Percentiles rank a stretch among this genome's conserved stretches.
phyloP scores from a whole-genome alignment of 2,888 invertebrate genomes.

The Coremacera marginata region DNA sequence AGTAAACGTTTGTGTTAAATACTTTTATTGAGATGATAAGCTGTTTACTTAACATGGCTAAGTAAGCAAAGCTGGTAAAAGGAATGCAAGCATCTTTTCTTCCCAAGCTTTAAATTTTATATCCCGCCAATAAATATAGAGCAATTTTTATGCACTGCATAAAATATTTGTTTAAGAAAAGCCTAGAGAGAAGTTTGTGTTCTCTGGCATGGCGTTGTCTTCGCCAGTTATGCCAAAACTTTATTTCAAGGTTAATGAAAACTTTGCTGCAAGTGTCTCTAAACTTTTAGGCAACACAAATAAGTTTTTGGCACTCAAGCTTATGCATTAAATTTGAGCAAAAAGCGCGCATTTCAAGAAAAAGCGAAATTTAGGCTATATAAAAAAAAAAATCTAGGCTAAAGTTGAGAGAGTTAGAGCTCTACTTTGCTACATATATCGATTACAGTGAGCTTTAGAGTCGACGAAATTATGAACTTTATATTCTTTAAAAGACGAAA shows the following conservation, averaged over 20 bases:
- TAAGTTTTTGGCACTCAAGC: not conserved
- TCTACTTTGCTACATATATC: not conserved
- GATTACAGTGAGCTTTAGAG: too few relatives aligned
- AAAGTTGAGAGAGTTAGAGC: not conserved
- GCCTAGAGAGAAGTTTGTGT: too few relatives aligned
- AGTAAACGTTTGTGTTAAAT: conserved; percentile 68
- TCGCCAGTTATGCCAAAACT: not conserved
- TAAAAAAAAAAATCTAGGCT: not conserved
- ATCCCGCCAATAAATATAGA: too few relatives aligned
- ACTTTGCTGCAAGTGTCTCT: conserved; percentile 6
- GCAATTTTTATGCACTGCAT: too few relatives aligned
- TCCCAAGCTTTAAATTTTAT: too few relatives aligned
- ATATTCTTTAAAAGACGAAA: not conserved
- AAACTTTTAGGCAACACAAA: conserved; percentile 8
- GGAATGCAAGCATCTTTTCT: too few relatives aligned
- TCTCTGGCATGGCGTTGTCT: not conserved
- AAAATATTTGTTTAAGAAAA: too few relatives aligned
- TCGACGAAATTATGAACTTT: too few relatives aligned
- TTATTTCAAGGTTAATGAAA: conserved; percentile 51
- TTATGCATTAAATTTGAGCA: conserved; percentile 3
- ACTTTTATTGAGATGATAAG: conserved; percentile 69
- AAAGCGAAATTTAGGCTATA: not conserved
- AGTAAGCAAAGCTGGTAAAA: not conserved
- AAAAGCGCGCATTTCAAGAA: not conserved
- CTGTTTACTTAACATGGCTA: conserved; percentile 54